Conservation (phyloP, 2,797 vertebrate genomes). For the Danio tinwini region DNA sequence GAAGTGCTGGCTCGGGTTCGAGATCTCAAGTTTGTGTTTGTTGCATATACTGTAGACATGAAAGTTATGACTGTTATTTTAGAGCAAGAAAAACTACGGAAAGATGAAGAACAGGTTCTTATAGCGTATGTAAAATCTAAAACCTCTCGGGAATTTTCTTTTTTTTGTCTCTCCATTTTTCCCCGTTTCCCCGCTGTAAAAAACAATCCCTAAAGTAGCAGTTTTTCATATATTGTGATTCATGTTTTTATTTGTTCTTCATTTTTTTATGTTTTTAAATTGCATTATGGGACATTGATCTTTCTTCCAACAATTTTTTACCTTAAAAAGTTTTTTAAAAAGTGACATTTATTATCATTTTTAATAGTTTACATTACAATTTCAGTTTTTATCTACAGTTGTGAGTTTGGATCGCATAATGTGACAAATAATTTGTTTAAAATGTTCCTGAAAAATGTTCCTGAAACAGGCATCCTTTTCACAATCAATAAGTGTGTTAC, state of each 20-base stretch:
- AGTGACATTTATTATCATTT: too few species aligned
- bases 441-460: not conserved
- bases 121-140: conserved; percentile 1
- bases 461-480: too few species aligned
- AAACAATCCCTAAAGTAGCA: too few species aligned
- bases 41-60: conserved; percentile 36
- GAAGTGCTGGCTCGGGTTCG: conserved; percentile 46
- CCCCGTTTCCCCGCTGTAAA: too few species aligned
- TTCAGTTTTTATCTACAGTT: not conserved
- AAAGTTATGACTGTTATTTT: conserved; percentile 56
- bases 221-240: too few species aligned
- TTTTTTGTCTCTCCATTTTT: not conserved
- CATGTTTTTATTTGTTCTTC: too few species aligned
- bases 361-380: too few species aligned
- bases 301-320: too few species aligned
- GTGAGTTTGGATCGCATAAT: not conserved
- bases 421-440: not conserved
- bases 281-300: too few species aligned
- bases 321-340: too few species aligned
- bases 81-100: conserved; percentile 17
- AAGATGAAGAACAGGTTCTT: conserved; percentile 38
- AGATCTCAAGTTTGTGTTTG: conserved; percentile 50
- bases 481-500: too few species aligned
- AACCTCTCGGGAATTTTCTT: not conserved
- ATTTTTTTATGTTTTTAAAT: too few species aligned